phyloP scores from a whole-genome alignment of 2,797 vertebrate genomes.

The Clamator glandarius region DNA sequence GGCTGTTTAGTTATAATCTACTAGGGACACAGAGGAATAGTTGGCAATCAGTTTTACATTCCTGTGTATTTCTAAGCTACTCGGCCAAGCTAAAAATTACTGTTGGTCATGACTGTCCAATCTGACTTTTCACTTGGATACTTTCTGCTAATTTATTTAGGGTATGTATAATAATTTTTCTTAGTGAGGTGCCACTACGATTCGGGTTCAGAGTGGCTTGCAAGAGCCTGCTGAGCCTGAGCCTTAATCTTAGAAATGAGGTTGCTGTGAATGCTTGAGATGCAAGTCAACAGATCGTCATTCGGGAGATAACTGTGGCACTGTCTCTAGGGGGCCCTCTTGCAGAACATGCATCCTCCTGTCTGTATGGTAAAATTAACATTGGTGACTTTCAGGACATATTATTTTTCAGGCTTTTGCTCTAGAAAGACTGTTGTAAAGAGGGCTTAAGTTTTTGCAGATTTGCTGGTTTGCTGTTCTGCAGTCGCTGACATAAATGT shows the following conservation, averaged over 20 bases:
- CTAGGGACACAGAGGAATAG: background rate
- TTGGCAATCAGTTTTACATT: background rate
- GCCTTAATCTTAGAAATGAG: accelerated
- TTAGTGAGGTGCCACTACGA: accelerated
- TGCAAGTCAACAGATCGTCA: accelerated
- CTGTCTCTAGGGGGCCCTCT: background rate
- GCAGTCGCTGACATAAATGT: accelerated
- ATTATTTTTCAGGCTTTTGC: background rate
- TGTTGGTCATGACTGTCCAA: background rate
- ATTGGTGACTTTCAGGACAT: accelerated
- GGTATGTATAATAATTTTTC: too few relatives aligned
- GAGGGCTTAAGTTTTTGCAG: background rate
- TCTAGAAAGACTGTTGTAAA: accelerated
- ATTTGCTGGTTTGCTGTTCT: accelerated
- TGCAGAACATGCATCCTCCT: accelerated
- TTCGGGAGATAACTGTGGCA: accelerated
- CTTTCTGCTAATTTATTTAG: background rate
- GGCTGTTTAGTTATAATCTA: background rate
- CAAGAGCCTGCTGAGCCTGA: accelerated
- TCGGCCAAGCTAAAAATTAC: background rate
- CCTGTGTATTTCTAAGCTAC: background rate
- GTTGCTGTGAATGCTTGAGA: background rate
- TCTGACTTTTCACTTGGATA: background rate
- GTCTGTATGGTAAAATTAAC: accelerated
- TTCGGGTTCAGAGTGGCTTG: background rate